Conservation (phyloP, 1,140 invertebrate species). For the Araneus ventricosus region DNA sequence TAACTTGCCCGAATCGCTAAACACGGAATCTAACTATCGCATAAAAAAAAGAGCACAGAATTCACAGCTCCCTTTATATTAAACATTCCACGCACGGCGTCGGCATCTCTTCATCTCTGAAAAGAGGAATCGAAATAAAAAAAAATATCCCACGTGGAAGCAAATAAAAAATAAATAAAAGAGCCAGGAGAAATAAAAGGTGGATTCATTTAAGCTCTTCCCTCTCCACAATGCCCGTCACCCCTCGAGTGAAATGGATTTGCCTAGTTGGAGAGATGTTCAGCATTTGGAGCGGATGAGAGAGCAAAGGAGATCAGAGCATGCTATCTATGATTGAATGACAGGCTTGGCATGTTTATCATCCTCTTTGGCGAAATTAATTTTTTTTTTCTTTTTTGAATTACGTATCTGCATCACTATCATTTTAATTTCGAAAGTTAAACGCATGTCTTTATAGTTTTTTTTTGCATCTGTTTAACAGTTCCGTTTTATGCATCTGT, state of each 20-base stretch:
- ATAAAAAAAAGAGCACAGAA: conserved; percentile 4
- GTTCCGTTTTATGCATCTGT: not conserved
- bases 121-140: conserved; percentile 45
- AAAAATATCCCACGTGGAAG: not conserved
- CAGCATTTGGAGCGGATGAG: conserved; percentile 19
- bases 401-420: not conserved
- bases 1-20: conserved; percentile 51
- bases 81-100: conserved; percentile 60
- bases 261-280: conserved; percentile 49
- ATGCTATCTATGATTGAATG: conserved; percentile 1
- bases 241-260: conserved; percentile 53
- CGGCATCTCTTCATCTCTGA: conserved; percentile 64
- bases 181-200: conserved; percentile 45
- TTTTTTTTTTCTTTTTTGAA: not conserved
- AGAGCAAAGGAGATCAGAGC: conserved; percentile 36
- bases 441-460: not conserved
- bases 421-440: not conserved
- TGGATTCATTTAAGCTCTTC: conserved; percentile 55
- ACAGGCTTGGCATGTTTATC: conserved; percentile 20
- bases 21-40: conserved; percentile 36
- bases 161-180: conserved; percentile 33
- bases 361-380: not conserved
- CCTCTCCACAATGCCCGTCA: not conserved
- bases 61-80: conserved; percentile 58
- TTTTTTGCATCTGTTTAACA: not conserved